A percentile compares a stretch with the other conserved stretches of the same genome.
phyloP scores from a whole-genome alignment of 2,797 vertebrate genomes.

The Anisognathus igniventris region DNA sequence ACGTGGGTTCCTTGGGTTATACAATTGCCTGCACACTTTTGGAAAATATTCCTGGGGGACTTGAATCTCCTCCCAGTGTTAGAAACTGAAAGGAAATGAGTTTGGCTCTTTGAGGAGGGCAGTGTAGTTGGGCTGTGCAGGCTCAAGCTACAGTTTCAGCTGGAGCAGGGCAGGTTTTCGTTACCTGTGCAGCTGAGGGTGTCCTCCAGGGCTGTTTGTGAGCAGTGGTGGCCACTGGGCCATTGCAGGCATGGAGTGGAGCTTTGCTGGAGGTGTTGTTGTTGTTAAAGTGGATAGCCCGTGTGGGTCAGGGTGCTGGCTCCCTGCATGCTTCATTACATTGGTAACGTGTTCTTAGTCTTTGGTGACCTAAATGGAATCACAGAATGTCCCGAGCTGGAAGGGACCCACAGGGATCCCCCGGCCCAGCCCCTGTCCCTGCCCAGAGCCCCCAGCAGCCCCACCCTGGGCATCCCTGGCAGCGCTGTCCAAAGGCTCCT shows the following conservation, averaged over 20 bases:
- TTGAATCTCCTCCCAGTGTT: neutral
- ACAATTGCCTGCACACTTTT: neutral
- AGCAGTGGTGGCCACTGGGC: neutral
- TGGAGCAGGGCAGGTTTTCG: neutral
- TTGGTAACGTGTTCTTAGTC: neutral
- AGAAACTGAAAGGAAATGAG: neutral
- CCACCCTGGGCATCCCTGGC: neutral
- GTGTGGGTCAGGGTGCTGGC: accelerated
- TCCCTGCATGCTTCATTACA: neutral
- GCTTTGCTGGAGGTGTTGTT: neutral
- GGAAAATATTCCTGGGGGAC: neutral
- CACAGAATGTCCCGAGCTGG: neutral
- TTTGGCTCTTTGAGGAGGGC: neutral
- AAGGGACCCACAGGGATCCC: accelerated
- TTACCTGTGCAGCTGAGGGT: neutral
- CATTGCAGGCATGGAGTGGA: neutral
- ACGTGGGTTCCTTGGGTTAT: neutral
- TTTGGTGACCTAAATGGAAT: neutral
- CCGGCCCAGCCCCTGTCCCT: neutral
- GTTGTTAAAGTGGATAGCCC: neutral
- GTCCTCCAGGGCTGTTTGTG: neutral
- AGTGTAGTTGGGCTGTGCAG: neutral
- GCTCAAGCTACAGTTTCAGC: neutral
- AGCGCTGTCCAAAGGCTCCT: neutral
- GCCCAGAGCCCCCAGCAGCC: accelerated